Percentiles rank a stretch among this genome's conserved stretches.
Conservation (phyloP, 2,888 invertebrate genomes). For the Eurois occulta region DNA sequence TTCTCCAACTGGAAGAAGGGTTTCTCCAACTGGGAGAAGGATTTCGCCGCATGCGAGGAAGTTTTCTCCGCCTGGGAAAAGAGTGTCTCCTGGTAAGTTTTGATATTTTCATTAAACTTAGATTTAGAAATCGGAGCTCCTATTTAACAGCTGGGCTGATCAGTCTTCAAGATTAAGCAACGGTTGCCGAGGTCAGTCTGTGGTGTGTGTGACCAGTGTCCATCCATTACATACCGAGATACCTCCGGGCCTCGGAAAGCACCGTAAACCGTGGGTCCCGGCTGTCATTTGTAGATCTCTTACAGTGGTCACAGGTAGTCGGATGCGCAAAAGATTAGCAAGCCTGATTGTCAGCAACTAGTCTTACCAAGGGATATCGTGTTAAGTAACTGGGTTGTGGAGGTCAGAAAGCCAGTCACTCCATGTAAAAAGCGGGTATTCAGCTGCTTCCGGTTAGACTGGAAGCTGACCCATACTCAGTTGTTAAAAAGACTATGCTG, state of each 20-base stretch:
- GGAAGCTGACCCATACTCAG: neutral
- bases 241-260: neutral
- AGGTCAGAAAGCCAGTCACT: neutral
- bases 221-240: neutral
- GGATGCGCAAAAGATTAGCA: neutral
- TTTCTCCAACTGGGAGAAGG: constrained; percentile 58
- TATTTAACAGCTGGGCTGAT: neutral
- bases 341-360: neutral
- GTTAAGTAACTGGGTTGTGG: neutral
- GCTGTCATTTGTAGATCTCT: neutral
- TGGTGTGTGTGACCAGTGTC: neutral
- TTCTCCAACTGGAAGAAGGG: constrained; percentile 54
- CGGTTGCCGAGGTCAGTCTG: neutral
- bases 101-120: neutral
- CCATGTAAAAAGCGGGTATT: neutral
- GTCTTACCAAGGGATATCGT: neutral
- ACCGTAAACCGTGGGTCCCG: neutral
- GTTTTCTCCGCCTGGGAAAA: constrained; percentile 56
- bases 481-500: neutral
- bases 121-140: neutral
- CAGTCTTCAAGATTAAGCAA: neutral
- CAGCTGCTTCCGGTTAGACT: neutral
- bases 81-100: constrained; percentile 58
- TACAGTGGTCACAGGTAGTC: neutral
- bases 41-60: constrained; percentile 50